phyloP scores from a whole-genome alignment of 2,888 invertebrate species.

The Callosobruchus maculatus region DNA sequence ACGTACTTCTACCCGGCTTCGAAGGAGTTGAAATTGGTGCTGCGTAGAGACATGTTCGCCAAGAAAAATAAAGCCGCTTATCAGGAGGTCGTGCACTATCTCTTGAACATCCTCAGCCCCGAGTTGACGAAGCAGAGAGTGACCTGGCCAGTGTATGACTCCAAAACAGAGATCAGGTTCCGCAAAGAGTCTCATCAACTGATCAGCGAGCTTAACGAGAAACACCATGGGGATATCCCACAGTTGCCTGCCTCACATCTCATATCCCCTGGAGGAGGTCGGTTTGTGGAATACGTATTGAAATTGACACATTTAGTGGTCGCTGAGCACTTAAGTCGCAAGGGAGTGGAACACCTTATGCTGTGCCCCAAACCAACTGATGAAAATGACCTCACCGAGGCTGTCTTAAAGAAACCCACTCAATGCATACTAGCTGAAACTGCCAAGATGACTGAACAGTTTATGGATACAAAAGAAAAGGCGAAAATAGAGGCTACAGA shows the following conservation, averaged over 20 bases:
- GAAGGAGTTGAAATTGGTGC: constrained; percentile 34
- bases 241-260: constrained; percentile 40
- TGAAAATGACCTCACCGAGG: not conserved
- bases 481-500: too few relatives aligned
- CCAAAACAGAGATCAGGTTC: constrained; percentile 38
- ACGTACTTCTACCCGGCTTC: constrained; percentile 33
- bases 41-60: constrained; percentile 43
- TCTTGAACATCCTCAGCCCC: constrained; percentile 38
- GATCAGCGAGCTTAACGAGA: constrained; percentile 35
- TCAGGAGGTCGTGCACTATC: constrained; percentile 40
- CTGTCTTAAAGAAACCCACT: not conserved
- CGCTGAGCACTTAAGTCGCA: not conserved
- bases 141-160: constrained; percentile 38
- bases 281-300: constrained; percentile 41
- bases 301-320: constrained; percentile 37
- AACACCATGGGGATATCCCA: constrained; percentile 40
- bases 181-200: constrained; percentile 38
- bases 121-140: constrained; percentile 33
- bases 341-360: not conserved
- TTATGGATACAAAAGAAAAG: not conserved
- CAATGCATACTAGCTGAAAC: not conserved
- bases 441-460: not conserved
- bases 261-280: constrained; percentile 42
- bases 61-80: constrained; percentile 44
- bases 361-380: not conserved